These are phyloP conservation scores for Oxystoma pomonae DNA, from an alignment of 2,888 invertebrate species.

Conservation along the genomic window DNA sequence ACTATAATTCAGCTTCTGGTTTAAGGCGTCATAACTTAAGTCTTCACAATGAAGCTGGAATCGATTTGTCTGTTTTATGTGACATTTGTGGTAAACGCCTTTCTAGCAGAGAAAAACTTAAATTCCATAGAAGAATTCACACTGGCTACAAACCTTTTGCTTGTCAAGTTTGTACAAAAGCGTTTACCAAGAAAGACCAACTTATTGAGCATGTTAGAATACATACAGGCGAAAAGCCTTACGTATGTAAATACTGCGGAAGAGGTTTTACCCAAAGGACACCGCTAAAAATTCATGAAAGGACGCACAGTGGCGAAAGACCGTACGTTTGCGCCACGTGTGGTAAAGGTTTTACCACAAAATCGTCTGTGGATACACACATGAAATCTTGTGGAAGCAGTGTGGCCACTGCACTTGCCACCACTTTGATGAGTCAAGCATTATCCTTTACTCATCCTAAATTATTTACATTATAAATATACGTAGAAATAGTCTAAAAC, in stretches of 20 bases:
- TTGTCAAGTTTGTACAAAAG: conserved; percentile 48
- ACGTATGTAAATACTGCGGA: conserved; percentile 34
- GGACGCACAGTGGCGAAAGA: conserved; percentile 43
- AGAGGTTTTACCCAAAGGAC: conserved; percentile 37
- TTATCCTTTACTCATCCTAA: background rate
- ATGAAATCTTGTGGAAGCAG: background rate
- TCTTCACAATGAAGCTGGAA: conserved; percentile 41
- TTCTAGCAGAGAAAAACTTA: conserved; percentile 42
- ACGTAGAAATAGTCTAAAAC: too few relatives aligned
- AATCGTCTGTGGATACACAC: background rate
- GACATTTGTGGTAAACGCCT: conserved; percentile 44
- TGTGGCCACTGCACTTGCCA: background rate
- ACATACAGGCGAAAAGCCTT: conserved; percentile 37
- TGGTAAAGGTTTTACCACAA: conserved; percentile 40
- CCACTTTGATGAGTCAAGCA: conserved; percentile 34
- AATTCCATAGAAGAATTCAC: conserved; percentile 42
- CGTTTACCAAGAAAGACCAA: conserved; percentile 49
- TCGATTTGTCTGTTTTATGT: conserved; percentile 48
- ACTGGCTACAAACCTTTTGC: conserved; percentile 49
- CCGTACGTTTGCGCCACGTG: conserved; percentile 43
- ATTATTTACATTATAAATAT: background rate
- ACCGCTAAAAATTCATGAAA: conserved; percentile 40
- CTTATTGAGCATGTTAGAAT: conserved; percentile 40
- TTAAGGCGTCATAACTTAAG: conserved; percentile 45
- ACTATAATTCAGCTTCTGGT: conserved; percentile 44